These are phyloP conservation scores for Trinectes maculatus DNA, from an alignment of 2,113 vertebrate genomes.

Conservation along the genomic window DNA sequence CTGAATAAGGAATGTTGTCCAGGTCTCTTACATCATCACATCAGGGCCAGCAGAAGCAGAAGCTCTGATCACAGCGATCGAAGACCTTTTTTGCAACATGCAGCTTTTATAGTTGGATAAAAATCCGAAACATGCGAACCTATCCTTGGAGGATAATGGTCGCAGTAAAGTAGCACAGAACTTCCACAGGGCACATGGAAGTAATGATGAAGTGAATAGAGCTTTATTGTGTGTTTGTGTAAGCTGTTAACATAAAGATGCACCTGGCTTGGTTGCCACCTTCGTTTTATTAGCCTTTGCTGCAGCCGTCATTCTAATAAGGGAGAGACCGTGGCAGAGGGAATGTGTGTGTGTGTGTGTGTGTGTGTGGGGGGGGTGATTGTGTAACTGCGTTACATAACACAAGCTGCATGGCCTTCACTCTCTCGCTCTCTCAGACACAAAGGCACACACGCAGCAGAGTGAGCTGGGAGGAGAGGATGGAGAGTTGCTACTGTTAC, in stretches of 20 bases:
- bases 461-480: conserved; percentile 31
- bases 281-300: conserved; percentile 59
- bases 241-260: conserved; percentile 29
- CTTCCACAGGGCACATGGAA: too few species aligned
- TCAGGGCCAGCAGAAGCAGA: background rate
- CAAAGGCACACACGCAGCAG: conserved; percentile 29
- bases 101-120: too few species aligned
- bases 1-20: background rate
- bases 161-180: background rate
- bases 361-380: conserved; percentile 33
- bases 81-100: background rate
- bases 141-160: too few species aligned
- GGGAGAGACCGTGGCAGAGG: conserved; percentile 34
- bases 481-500: conserved; percentile 67
- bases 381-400: conserved; percentile 79
- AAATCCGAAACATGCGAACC: too few species aligned
- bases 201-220: background rate
- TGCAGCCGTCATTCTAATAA: conserved; percentile 76
- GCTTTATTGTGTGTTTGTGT: conserved; percentile 12
- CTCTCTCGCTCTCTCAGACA: conserved; percentile 32
- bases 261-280: conserved; percentile 27
- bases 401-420: conserved; percentile 61
- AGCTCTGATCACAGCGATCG: background rate
- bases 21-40: background rate
- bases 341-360: conserved; percentile 13